Base-by-base conservation (phyloP, 2,888 invertebrate species). In the Temnothorax unifasciatus region DNA sequence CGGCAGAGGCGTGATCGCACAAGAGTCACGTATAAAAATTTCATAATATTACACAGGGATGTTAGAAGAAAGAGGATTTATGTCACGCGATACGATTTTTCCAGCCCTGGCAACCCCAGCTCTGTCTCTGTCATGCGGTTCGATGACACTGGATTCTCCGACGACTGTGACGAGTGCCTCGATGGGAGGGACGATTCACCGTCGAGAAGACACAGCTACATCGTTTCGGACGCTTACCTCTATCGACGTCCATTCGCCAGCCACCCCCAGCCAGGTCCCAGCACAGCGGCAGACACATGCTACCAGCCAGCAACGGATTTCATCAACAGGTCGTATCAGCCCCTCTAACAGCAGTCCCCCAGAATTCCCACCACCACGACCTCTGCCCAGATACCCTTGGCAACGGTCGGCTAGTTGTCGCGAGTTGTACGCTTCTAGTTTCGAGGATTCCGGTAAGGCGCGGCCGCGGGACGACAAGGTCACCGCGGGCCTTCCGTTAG, bases 81-180 rank as follows among this genome's bases (percentile, higher is more conserved):
- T 34, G 25, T 54, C 21, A 2, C 21, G 9, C 11, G 76, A 13
- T 34, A 47, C 3, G 15, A 69, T 83, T 21, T 77, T 92, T 89
- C 38, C 90, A 95, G 95, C 94, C 81, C 93, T 94, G 94, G 94
- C 91, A 94, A 95, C 95, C 82, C 95, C 95, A 92, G 94, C 94
- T 92, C 96, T 96, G 94, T 96, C 96, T 95, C 96, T 95, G 93
- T 96, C 96, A 94, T 95, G 96, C 96, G 96, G 95, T 91, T 96
- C 96, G 96, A 96, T 96, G 96, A 96, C 95, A 96, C 97, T 97
- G 97, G 97, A 96, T 97, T 98, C 97, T 97, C 97, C 97, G 98
- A 97, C 97, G 97, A 97, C 97, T 95, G 95, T 91, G 95, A 95
- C 95, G 95, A 95, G 93, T 95, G 94, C 92, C 93, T 95, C 94